A percentile compares a stretch with the other conserved stretches of the same genome.
Evolutionary conservation across 2,113 vertebrate species (phyloP).

Genomic region (Cryptomyrus ogoouensis): DNA sequence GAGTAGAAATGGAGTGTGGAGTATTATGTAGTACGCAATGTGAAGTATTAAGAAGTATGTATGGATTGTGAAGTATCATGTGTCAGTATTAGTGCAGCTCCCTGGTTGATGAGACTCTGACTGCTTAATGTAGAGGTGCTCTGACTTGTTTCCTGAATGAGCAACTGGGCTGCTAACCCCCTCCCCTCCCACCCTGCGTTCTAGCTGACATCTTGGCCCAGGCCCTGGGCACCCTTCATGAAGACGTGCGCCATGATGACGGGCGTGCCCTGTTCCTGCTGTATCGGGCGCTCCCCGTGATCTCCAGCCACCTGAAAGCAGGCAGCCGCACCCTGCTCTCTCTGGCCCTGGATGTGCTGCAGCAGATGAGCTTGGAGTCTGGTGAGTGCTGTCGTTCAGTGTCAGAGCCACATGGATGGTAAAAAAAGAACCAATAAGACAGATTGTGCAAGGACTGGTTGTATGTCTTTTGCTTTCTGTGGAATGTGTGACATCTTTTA

Average conservation of each 20-base stretch:
- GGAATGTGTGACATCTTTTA: neutral
- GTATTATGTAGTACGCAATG: neutral
- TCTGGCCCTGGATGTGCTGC: conserved; percentile 67
- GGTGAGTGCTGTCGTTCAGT: conserved; percentile 53
- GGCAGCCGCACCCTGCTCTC: conserved; percentile 62
- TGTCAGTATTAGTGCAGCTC: neutral
- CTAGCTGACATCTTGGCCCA: conserved; percentile 75
- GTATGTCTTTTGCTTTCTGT: neutral
- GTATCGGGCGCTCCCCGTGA: conserved; percentile 61
- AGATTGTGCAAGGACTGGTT: conserved; percentile 6
- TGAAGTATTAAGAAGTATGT: neutral
- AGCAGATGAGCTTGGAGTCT: conserved; percentile 74
- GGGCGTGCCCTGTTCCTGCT: conserved; percentile 73
- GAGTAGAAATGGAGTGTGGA: neutral
- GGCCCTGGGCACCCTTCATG: conserved; percentile 62
- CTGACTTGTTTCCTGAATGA: neutral
- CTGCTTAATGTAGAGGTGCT: neutral
- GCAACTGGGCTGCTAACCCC: neutral
- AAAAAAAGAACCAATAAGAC: neutral
- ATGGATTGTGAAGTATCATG: neutral
- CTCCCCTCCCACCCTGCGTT: neutral
- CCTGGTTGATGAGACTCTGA: neutral
- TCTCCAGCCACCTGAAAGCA: conserved; percentile 63
- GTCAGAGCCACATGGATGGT: neutral
- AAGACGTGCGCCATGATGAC: conserved; percentile 71